Evolutionary conservation across 53 echinoderm and acorn worm genomes (phyloP).

Genomic region (Crossaster papposus): DNA sequence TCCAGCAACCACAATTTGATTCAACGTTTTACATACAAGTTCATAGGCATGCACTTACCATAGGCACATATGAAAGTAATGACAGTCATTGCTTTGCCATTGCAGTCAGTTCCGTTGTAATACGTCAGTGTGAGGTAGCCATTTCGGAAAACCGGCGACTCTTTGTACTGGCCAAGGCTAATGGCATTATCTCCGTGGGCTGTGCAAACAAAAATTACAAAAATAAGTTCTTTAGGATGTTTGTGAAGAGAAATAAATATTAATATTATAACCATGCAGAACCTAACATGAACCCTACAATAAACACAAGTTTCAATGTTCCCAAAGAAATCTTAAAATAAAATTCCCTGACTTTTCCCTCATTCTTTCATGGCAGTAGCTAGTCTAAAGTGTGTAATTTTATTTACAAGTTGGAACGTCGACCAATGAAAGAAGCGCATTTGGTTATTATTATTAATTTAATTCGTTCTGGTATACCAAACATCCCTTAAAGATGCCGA

Average conservation of each 20-base stretch:
- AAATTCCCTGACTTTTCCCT: too few relatives aligned
- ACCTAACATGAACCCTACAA: background rate
- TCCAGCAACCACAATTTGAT: too few relatives aligned
- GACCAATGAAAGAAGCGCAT: background rate
- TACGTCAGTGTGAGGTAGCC: slow-evolving; percentile 83
- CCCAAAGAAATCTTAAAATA: too few relatives aligned
- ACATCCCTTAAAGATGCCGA: too few relatives aligned
- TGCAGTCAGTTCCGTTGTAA: slow-evolving; percentile 69
- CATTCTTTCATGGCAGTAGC: too few relatives aligned
- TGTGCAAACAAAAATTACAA: background rate
- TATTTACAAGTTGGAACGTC: background rate
- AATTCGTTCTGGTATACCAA: too few relatives aligned
- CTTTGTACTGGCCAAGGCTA: slow-evolving; percentile 74
- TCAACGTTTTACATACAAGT: too few relatives aligned
- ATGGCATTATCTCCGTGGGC: background rate
- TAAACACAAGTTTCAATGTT: too few relatives aligned
- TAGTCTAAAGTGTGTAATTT: too few relatives aligned
- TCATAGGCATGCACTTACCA: slow-evolving; percentile 68
- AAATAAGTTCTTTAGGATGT: background rate
- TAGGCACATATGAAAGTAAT: slow-evolving; percentile 94
- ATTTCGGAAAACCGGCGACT: slow-evolving; percentile 70
- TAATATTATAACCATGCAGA: too few relatives aligned
- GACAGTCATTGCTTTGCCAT: slow-evolving; percentile 57
- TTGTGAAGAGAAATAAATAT: background rate
- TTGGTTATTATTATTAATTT: too few relatives aligned